Evolutionary conservation across 2,888 invertebrate species (phyloP).

Genomic region (Coremacera marginata): DNA sequence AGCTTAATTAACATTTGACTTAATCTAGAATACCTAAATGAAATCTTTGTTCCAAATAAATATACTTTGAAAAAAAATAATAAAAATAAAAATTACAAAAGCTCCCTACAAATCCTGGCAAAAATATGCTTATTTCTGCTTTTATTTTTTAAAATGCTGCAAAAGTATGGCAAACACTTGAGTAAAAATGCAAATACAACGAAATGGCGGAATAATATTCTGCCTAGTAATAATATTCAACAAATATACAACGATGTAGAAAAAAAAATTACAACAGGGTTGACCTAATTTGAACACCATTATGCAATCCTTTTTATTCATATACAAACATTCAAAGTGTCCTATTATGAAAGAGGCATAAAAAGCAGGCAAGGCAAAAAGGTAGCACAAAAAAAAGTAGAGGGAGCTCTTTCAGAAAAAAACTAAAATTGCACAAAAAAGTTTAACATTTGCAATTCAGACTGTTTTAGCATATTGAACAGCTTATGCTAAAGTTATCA

Average conservation of each 20-base stretch:
- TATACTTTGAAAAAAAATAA: not conserved
- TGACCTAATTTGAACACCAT: constrained; percentile 22
- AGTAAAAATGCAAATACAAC: constrained; percentile 31
- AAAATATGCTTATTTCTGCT: constrained; percentile 1
- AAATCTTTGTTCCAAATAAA: too few relatives aligned
- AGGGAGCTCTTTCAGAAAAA: not conserved
- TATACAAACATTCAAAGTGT: not conserved
- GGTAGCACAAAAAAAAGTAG: not conserved
- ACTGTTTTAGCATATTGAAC: not conserved
- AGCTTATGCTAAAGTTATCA: not conserved
- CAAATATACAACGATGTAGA: not conserved
- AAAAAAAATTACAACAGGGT: constrained; percentile 17
- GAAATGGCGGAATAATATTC: constrained; percentile 28
- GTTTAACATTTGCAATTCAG: not conserved
- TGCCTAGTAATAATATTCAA: not conserved
- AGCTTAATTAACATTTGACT: too few relatives aligned
- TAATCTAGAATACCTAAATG: too few relatives aligned
- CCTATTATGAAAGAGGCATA: not conserved
- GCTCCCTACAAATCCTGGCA: not conserved
- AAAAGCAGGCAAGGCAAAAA: not conserved
- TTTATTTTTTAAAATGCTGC: not conserved
- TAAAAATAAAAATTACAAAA: not conserved
- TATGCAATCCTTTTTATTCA: constrained; percentile 23
- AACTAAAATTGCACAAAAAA: not conserved
- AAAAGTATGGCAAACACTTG: constrained; percentile 13